Evolutionary conservation across 2,797 vertebrate genomes (phyloP).

Genomic region (Amblyraja radiata): DNA sequence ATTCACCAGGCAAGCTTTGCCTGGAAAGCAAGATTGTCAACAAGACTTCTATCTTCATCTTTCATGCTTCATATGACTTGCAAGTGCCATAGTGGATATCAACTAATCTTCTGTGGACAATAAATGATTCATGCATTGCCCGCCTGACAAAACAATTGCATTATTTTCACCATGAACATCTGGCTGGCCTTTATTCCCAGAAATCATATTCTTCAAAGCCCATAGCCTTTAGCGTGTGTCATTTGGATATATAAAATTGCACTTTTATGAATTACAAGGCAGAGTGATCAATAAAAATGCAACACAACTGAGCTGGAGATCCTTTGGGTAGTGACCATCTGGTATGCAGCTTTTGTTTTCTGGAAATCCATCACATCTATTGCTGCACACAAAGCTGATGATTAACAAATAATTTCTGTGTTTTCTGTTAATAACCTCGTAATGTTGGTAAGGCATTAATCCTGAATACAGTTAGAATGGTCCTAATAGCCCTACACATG

Average conservation of each 20-base stretch:
- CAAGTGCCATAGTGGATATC: neutral
- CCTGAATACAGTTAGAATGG: neutral
- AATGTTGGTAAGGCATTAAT: neutral
- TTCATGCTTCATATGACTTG: neutral
- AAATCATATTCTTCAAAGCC: neutral
- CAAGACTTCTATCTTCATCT: neutral
- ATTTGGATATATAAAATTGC: neutral
- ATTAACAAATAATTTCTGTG: neutral
- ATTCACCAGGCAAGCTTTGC: neutral
- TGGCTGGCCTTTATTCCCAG: neutral
- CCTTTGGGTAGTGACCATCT: neutral
- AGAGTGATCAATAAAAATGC: neutral
- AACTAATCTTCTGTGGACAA: neutral
- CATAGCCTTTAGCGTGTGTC: neutral
- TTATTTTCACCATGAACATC: neutral
- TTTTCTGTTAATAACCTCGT: neutral
- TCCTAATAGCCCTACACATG: too few species aligned
- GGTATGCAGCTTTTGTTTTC: neutral
- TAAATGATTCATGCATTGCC: neutral
- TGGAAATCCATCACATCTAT: neutral
- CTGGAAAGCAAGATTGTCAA: neutral
- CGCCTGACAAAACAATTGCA: too few species aligned
- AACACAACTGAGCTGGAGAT: neutral
- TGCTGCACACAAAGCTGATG: neutral
- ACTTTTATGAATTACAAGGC: neutral